These are phyloP conservation scores for Drosophila littoralis DNA, from an alignment of 1,140 invertebrate species.

Conservation along the genomic window DNA sequence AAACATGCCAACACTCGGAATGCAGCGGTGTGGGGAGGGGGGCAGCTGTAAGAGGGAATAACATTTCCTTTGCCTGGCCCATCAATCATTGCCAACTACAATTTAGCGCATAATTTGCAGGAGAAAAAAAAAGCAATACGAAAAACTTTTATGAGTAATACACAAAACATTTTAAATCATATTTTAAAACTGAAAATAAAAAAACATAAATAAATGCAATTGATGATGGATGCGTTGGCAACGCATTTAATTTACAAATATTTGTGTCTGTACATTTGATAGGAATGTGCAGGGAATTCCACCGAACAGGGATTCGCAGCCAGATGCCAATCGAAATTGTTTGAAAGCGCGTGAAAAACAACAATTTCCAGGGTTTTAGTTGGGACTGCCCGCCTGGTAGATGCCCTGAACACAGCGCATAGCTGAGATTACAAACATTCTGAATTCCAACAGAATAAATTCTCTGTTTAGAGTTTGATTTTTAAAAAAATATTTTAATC, in stretches of 20 bases:
- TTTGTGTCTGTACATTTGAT: not conserved
- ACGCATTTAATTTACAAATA: slow-evolving; percentile 1
- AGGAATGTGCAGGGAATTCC: not conserved
- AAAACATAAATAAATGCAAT: slow-evolving; percentile 24
- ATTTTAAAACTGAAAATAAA: slow-evolving; percentile 30
- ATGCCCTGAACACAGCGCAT: too few relatives aligned
- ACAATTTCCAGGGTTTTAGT: not conserved
- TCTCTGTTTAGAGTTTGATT: too few relatives aligned
- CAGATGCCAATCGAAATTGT: slow-evolving; percentile 4
- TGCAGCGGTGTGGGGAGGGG: not conserved
- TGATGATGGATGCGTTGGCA: slow-evolving; percentile 15
- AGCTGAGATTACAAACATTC: too few relatives aligned
- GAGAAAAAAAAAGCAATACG: not conserved
- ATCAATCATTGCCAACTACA: slow-evolving; percentile 72
- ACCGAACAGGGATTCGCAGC: not conserved
- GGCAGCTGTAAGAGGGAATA: not conserved
- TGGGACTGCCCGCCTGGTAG: too few relatives aligned
- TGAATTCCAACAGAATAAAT: too few relatives aligned
- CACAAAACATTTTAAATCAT: slow-evolving; percentile 23
- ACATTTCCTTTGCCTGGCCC: slow-evolving; percentile 35
- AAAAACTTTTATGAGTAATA: slow-evolving; percentile 29
- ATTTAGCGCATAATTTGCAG: slow-evolving; percentile 62
- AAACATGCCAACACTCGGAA: slow-evolving; percentile 27
- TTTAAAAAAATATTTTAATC: too few relatives aligned
- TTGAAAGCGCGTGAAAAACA: not conserved